phyloP scores from a whole-genome alignment of 2,888 invertebrate genomes.

The Synergus gifuensis region DNA sequence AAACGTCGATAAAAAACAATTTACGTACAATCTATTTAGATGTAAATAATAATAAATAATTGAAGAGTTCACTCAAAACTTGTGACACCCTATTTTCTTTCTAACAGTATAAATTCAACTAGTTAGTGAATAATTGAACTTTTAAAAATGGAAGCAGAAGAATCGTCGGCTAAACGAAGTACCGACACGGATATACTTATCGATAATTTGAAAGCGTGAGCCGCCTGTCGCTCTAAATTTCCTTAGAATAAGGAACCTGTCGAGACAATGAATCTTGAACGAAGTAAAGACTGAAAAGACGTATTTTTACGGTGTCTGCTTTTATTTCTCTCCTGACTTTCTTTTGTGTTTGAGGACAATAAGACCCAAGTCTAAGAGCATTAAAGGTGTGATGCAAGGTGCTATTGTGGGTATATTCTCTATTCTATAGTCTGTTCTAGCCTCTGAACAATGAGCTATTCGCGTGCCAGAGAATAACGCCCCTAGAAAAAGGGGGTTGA shows the following conservation, averaged over 20 bases:
- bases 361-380: conserved; percentile 47
- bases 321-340: conserved; percentile 43
- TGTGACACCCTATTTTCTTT: not conserved
- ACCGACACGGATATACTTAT: conserved; percentile 11
- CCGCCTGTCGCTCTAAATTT: conserved; percentile 26
- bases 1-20: not conserved
- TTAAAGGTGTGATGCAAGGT: conserved; percentile 50
- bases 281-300: conserved; percentile 58
- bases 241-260: conserved; percentile 30
- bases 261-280: conserved; percentile 61
- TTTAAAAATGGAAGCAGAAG: not conserved
- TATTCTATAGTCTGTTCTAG: conserved; percentile 27
- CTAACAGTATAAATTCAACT: not conserved
- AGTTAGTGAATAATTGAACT: not conserved
- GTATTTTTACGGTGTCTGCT: conserved; percentile 42
- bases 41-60: not conserved
- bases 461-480: conserved; percentile 6
- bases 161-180: not conserved
- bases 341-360: conserved; percentile 58
- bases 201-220: conserved; percentile 41
- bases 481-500: not conserved
- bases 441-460: conserved; percentile 46
- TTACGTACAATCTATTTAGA: not conserved
- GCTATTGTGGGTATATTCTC: conserved; percentile 54
- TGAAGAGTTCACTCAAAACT: not conserved